Base-by-base conservation (phyloP, 2,797 vertebrate species). In the Phataginus tetradactyla region DNA sequence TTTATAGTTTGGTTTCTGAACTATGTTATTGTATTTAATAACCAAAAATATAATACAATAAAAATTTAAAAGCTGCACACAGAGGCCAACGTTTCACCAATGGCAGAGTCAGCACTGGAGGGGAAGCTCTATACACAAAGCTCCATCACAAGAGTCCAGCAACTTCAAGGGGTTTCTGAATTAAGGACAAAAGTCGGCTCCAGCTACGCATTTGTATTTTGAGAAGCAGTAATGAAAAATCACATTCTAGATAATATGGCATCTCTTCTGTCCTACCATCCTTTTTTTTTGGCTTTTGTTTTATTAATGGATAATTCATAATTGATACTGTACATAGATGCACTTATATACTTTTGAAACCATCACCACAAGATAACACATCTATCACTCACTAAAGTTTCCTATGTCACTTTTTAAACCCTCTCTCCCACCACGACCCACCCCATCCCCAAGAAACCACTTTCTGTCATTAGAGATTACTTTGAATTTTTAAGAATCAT, bases 1-100 rank as follows among this genome's bases (percentile, higher is more conserved):
- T 93, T 86, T 34, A 64, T 80, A 57, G 37, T 78, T 83, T 77
- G 7, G 6, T 37, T 94, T 91, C 91, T 88, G n/a, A 88, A 59
- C 29, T 83, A 17, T 81, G 45, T 75, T 68, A 86, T 29, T 96
- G 1, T 53, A 49, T 64, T 63, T 59, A 4, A 66, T 51, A 90
- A 96, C 79, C 3, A 55, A 79, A 92, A 92, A 68, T 88, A 59
- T 34, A 85, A 66, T 94, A 45, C 42, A 61, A 72, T 63, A 64
- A 39, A 75, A 66, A 59, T 66, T 57, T 45, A 12, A 85, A 77
- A 88, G 34, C 29, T 92, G 18, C 32, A 23, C 10, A 69, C 39
- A 77, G 39, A 71, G 20, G 25, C 57, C 57, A 39, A 37, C 57
- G 23, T 68, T 68, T 57, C 23, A 37, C 17, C 66, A 74, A 9